phyloP scores from a whole-genome alignment of 2,888 invertebrate genomes.

The Diplolepis rosae region DNA sequence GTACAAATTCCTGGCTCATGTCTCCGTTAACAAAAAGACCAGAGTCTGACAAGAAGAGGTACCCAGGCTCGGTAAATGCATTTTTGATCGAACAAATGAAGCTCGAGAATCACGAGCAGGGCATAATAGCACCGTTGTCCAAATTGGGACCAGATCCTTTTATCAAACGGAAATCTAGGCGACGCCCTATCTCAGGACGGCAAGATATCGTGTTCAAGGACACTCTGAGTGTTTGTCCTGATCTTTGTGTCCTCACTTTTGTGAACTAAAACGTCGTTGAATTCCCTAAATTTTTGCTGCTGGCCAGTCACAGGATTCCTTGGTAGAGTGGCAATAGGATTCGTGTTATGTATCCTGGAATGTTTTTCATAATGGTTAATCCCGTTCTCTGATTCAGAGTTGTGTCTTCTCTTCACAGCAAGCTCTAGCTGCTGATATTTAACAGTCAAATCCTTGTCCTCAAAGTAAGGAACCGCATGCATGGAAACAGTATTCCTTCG shows the following conservation, averaged over 20 bases:
- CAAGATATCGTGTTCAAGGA: conserved; percentile 67
- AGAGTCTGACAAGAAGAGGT: conserved; percentile 32
- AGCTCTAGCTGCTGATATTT: conserved; percentile 42
- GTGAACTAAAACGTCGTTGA: conserved; percentile 62
- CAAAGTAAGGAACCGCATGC: conserved; percentile 66
- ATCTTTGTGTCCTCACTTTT: conserved; percentile 60
- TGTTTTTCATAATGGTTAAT: conserved; percentile 58
- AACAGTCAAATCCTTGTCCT: conserved; percentile 30
- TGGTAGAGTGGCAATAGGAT: conserved; percentile 69
- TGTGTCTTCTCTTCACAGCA: conserved; percentile 62
- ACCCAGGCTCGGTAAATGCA: conserved; percentile 38
- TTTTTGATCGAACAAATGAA: neutral
- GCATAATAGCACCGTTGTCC: conserved; percentile 20
- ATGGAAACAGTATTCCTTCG: conserved; percentile 68
- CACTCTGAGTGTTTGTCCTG: conserved; percentile 61
- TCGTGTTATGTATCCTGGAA: conserved; percentile 56
- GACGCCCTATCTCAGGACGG: conserved; percentile 65
- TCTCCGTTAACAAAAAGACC: conserved; percentile 32
- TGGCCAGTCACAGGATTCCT: conserved; percentile 57
- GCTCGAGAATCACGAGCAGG: conserved; percentile 26
- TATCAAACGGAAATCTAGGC: conserved; percentile 10
- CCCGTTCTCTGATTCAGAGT: conserved; percentile 69
- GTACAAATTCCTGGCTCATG: neutral
- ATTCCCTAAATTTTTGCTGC: conserved; percentile 59
- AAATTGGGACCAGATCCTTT: conserved; percentile 16